Conservation (phyloP, 2,797 vertebrate species). For the Gambusia yucatana region DNA sequence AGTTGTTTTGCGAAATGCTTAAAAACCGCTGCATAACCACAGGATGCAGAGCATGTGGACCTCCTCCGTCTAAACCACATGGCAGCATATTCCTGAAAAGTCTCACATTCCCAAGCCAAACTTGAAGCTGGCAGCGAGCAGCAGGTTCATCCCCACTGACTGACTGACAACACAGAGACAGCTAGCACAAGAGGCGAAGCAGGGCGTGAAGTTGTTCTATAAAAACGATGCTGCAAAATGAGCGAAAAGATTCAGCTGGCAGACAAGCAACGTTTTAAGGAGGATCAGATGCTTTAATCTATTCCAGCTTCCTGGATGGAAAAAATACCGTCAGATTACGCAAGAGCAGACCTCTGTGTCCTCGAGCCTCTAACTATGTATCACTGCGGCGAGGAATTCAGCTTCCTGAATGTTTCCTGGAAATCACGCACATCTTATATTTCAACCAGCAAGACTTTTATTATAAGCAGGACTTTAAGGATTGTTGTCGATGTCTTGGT, state of each 20-base stretch:
- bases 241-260: slow-evolving; percentile 47
- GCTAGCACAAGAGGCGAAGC: slow-evolving; percentile 54
- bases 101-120: slow-evolving; percentile 46
- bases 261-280: slow-evolving; percentile 27
- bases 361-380: slow-evolving; percentile 59
- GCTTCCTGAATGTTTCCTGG: slow-evolving; percentile 34
- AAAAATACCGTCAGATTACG: slow-evolving; percentile 64
- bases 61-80: slow-evolving; percentile 27
- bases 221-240: slow-evolving; percentile 58
- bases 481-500: not conserved
- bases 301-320: slow-evolving; percentile 60
- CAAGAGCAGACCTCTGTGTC: slow-evolving; percentile 67
- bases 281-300: slow-evolving; percentile 64
- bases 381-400: slow-evolving; percentile 45
- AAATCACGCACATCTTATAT: slow-evolving; percentile 45
- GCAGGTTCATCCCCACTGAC: slow-evolving; percentile 41
- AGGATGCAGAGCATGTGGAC: not conserved
- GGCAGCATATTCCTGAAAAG: slow-evolving; percentile 39
- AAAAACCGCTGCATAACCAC: not conserved
- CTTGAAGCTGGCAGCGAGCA: slow-evolving; percentile 56
- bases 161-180: slow-evolving; percentile 49
- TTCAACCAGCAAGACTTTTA: not conserved
- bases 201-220: slow-evolving; percentile 71
- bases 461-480: not conserved
- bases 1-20: not conserved